Percentiles rank a stretch among this genome's conserved stretches.
Evolutionary conservation across 2,113 vertebrate genomes (phyloP).

Genomic region (Hydropotes inermis): DNA sequence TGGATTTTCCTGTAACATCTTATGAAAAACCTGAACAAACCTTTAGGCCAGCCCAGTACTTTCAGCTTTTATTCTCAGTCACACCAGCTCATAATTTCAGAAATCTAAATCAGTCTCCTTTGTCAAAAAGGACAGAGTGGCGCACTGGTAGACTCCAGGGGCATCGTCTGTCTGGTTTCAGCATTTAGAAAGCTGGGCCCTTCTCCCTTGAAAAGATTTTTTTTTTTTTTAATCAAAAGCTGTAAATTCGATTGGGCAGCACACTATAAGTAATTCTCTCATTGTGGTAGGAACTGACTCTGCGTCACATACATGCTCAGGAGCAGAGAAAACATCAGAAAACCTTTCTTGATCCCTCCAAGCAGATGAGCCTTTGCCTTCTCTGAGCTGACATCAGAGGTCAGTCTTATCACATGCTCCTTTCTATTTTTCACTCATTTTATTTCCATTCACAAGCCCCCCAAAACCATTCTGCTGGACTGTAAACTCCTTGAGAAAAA

Average conservation of each 20-base stretch:
- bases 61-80: background rate
- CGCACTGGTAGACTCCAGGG: background rate
- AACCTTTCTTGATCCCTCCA: background rate
- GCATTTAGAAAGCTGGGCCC: background rate
- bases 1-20: background rate
- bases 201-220: background rate
- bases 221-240: background rate
- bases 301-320: background rate
- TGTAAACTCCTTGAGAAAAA: background rate
- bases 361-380: background rate
- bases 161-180: background rate
- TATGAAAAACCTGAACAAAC: background rate
- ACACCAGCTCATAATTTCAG: background rate
- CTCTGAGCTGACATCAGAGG: background rate
- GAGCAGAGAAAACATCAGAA: background rate
- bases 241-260: background rate
- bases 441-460: background rate
- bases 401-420: background rate
- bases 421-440: background rate
- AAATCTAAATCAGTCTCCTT: background rate
- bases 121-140: background rate
- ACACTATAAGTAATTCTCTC: background rate
- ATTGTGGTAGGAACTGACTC: background rate
- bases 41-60: background rate
- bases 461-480: background rate